These are phyloP conservation scores for Coboldia fuscipes DNA, from an alignment of 1,140 invertebrate species.

Conservation along the genomic window DNA sequence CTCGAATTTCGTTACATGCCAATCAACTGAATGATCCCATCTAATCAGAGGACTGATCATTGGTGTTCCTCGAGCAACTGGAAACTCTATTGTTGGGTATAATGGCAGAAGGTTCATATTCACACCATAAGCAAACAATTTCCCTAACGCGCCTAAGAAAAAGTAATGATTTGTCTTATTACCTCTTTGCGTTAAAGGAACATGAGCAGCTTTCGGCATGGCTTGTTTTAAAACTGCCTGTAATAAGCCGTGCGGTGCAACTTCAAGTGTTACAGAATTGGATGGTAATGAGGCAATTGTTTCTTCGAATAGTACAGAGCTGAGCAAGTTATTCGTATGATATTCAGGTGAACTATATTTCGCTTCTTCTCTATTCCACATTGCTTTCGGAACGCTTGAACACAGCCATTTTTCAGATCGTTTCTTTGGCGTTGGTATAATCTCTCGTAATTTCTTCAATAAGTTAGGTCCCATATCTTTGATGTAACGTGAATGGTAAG, in stretches of 20 bases:
- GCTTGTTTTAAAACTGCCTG: constrained; percentile 43
- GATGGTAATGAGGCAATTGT: constrained; percentile 48
- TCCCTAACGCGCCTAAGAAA: constrained; percentile 48
- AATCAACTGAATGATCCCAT: constrained; percentile 80
- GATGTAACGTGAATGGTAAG: constrained; percentile 70
- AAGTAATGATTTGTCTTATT: constrained; percentile 46
- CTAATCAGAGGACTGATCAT: constrained; percentile 53
- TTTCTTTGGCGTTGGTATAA: constrained; percentile 39
- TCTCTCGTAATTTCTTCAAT: constrained; percentile 42
- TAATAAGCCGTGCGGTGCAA: constrained; percentile 66
- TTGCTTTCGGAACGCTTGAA: constrained; percentile 54
- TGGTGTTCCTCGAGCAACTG: constrained; percentile 56
- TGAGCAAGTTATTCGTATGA: constrained; percentile 78
- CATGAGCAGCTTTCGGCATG: constrained; percentile 33
- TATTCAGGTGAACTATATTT: constrained; percentile 69
- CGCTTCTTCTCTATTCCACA: constrained; percentile 47
- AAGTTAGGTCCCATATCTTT: constrained; percentile 47
- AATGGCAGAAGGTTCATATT: constrained; percentile 26
- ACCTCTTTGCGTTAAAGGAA: constrained; percentile 58
- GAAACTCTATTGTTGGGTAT: constrained; percentile 44
- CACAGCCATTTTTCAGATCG: constrained; percentile 68
- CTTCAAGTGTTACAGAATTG: constrained; percentile 57
- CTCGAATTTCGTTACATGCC: constrained; percentile 26
- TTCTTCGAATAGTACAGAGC: constrained; percentile 71
- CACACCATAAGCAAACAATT: constrained; percentile 24